Evolutionary conservation across 92 coral and sea anemone species (phyloP), one percentile per base, ranked within the genome.

Genomic region (Isaurus tuberculatus): DNA sequence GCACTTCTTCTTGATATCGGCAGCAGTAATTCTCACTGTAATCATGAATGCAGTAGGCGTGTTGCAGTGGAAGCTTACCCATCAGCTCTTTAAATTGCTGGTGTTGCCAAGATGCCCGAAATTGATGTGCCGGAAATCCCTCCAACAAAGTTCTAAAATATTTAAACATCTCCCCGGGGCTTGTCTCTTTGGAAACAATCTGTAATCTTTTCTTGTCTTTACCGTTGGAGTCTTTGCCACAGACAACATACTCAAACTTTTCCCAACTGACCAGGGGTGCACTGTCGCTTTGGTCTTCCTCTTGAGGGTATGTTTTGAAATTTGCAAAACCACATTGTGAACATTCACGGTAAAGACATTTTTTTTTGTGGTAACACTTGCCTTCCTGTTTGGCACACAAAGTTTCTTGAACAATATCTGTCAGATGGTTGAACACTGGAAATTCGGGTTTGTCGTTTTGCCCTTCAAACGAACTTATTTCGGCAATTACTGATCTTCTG

Each of bases 321-420:
- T 36, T 77, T 55, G 7, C 15, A 5, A 77, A 23, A 26, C 73
- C 83, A 22, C 83, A 77, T 4, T 42, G 17, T 36, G 30, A 4
- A 66, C 73, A 53, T 27, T 8, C 23, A n/a, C 83, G 67, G 34
- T 46, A 19, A 5, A 77, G 19, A 72, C 83, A 77, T 14, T 42
- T 66, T 27, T 9, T 31, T 7, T 53, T 7, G 6, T 55, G 43
- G 43, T 37, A 37, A 37, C 5, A 5, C 4, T 37, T 9, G 43
- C 43, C 43, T 37, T 37, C 43, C 14, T 48, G 57, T 17, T 48
- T 48, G 16, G 57, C 1, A 48, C 57, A 48, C 20, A 13, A 19
- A 13, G 19, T 48, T 48, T 48, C 2, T 16, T 48, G 55, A 48
- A 48, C 8, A 9, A 37, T 9, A 37, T 37, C 43, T 37, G n/a